Percentiles rank a stretch among this genome's conserved stretches.
These are phyloP conservation scores for Notothenia coriiceps DNA, from an alignment of 2,113 vertebrate genomes.

Conservation along the genomic window DNA sequence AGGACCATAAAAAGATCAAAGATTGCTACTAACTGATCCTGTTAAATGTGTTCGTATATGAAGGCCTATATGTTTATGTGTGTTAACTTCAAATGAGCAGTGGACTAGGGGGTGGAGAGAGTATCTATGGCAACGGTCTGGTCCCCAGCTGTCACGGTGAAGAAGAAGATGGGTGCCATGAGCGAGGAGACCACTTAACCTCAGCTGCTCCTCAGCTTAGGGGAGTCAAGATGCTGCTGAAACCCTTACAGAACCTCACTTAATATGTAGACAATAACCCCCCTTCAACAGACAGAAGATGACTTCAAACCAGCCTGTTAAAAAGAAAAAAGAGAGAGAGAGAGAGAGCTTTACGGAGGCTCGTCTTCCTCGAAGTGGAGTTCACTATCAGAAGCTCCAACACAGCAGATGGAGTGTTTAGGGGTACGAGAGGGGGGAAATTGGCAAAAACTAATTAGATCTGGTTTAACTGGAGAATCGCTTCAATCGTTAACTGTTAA, in stretches of 20 bases:
- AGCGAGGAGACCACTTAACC: constrained; percentile 86
- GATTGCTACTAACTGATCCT: constrained; percentile 18
- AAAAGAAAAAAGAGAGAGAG: constrained; percentile 10
- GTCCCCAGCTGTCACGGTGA: constrained; percentile 79
- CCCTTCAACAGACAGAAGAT: constrained; percentile 70
- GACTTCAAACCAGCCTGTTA: constrained; percentile 65
- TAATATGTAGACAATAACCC: constrained; percentile 84
- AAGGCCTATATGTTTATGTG: constrained; percentile 14
- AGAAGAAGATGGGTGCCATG: constrained; percentile 84
- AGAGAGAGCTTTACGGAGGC: constrained; percentile 45
- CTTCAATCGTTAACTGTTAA: constrained; percentile 68
- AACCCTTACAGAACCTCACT: constrained; percentile 80
- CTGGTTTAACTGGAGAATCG: constrained; percentile 64
- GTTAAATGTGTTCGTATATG: not conserved
- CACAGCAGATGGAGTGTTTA: constrained; percentile 73
- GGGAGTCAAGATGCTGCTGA: constrained; percentile 85
- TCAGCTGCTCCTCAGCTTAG: constrained; percentile 86
- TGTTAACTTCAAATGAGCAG: constrained; percentile 80
- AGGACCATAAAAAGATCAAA: not conserved
- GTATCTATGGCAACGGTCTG: constrained; percentile 82
- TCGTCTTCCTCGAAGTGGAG: constrained; percentile 63
- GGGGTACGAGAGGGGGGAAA: constrained; percentile 48
- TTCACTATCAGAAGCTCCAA: constrained; percentile 61
- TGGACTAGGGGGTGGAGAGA: constrained; percentile 56
- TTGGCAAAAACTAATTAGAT: constrained; percentile 69